Base-by-base conservation (phyloP, 2,888 invertebrate species). In the Antheraea yamamai region DNA sequence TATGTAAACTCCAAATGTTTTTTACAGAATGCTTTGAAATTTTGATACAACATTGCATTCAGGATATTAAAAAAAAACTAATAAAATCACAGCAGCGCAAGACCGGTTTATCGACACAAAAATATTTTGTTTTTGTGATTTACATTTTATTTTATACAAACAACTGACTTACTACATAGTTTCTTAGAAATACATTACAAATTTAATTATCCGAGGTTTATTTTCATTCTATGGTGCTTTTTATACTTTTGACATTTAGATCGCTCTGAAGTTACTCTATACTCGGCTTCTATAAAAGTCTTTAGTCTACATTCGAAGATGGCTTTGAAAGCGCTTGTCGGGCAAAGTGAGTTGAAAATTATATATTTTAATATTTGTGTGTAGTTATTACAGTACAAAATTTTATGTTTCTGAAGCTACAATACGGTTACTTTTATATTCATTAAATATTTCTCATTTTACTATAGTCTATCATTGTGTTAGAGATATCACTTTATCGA, bases 301-400 rank as follows among this genome's bases (percentile, higher is more conserved):
- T 81, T 87, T 89, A 92, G 92, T 94, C 86, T 91, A 85, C 89
- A 87, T 84, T 90, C 86, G 95, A 96, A 96, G 95, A 98, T 98
- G 98, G 97, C 98, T 95, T 96, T 98, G 88, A 98, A 98, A 96
- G 96, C 96, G 90, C 96, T 97, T 91, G 98, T 98, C 88, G 98
- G 98, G 81, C 97, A 97, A 95, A 98, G 98, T 98, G 95, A 97
- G 97, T 97, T 88, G 81, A 80, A 88, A 84, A 83, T 81, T 78
- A 79, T 76, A 78, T 78, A 78, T 79, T 79, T 78, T 77, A 71
- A 4, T 80, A 70, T 75, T 30, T 55, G 20, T 30, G 16, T 8
- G n/a, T 20, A 47, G n/a, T 71, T 70, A 30, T 18, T 71, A 10
- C 18, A 74, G 16, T 55, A 12, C 18, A 52, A 4, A 23, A 20